Base-by-base conservation (phyloP, 2,113 vertebrate genomes). In the Salvelinus alpinus region DNA sequence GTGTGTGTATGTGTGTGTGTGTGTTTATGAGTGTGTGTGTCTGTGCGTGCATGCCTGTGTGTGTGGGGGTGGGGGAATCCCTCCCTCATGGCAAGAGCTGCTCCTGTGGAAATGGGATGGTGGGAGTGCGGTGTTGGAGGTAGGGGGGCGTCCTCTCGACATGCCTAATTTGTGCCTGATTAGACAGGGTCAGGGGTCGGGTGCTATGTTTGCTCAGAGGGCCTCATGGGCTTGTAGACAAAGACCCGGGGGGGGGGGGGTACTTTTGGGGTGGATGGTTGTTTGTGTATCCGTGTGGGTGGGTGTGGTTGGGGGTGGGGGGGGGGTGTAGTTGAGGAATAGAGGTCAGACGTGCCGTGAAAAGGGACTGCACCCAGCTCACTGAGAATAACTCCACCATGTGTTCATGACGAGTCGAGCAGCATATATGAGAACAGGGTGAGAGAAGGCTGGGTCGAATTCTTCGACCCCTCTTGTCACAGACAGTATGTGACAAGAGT, bases 161-260 rank as follows among this genome's bases (percentile, higher is more conserved):
- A 75, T 44, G 76, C 77, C 73, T 85, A 71, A 86, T 86, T 76
- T 66, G 76, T 70, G 44, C 60, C 71, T 70, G 59, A 82, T 82
- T 57, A 79, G 68, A 62, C 27, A 54, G 80, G 78, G 83, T 79
- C 57, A 64, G 72, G 80, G 86, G 80, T 82, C 78, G 69, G 3
- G 8, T 20, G 0, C 13, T 31, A 44, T 76, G 74, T 80, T 86
- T 75, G 48, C 71, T 77, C 73, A 71, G 31, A 27, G 74, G 71
- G 77, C 83, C 72, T 80, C 27, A 54, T 68, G 57, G 48, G 71
- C 20, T 78, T 73, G 76, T 38, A 79, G 48, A 72, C 59, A 67
- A 12, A 31, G 25, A 64, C 68, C 16, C 6, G 5, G 44, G 16
- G 25, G 5, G n/a, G n/a, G 8, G 16, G n/a, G 16, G 60, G 64